Evolutionary conservation across 2,113 vertebrate genomes (phyloP).

Genomic region (Tragelaphus scriptus): DNA sequence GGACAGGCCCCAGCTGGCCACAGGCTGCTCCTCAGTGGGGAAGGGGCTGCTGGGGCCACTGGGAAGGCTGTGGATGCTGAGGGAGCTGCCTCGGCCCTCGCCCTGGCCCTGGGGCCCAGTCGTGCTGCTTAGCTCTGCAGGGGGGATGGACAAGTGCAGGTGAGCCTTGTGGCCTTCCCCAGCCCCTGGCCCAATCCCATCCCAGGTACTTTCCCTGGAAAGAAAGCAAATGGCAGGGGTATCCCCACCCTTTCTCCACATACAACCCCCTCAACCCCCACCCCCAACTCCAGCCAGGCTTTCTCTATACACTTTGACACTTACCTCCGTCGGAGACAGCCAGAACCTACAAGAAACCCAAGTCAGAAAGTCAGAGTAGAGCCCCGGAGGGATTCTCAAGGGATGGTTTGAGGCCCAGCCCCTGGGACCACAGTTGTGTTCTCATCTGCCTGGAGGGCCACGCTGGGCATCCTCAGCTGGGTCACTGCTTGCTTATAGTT

Average conservation of each 20-base stretch:
- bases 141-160: neutral
- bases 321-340: conserved; percentile 84
- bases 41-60: conserved; percentile 76
- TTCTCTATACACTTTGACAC: conserved; percentile 44
- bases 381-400: neutral
- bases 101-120: conserved; percentile 24
- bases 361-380: conserved; percentile 64
- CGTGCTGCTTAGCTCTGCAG: conserved; percentile 62
- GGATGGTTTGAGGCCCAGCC: neutral
- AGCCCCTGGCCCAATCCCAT: neutral
- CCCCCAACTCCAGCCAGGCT: neutral
- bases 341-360: conserved; percentile 74
- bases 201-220: neutral
- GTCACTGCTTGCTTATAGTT: neutral
- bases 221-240: neutral
- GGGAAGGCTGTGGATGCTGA: conserved; percentile 90
- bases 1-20: conserved; percentile 94
- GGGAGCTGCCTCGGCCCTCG: conserved; percentile 80
- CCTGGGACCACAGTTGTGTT: neutral
- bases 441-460: neutral
- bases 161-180: neutral
- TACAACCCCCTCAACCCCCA: neutral
- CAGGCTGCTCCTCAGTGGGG: conserved; percentile 80
- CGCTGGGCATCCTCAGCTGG: neutral
- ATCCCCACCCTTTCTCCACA: neutral